These are phyloP conservation scores for Gymnoscopelus braueri DNA, from an alignment of 2,797 vertebrate genomes.

Conservation along the genomic window DNA sequence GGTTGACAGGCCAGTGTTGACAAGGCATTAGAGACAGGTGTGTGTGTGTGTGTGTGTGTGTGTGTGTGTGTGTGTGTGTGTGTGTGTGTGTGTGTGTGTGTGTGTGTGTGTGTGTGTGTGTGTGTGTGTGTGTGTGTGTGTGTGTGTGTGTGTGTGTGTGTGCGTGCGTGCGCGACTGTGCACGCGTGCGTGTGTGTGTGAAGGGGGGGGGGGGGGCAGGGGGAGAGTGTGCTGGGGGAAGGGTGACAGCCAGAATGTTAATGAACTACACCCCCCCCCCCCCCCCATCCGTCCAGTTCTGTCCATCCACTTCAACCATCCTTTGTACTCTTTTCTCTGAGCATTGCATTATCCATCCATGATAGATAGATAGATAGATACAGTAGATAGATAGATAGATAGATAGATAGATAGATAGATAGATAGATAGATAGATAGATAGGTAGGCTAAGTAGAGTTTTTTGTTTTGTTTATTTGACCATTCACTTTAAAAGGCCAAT, in stretches of 20 bases:
- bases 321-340: background rate
- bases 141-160: background rate
- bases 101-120: background rate
- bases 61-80: slow-evolving; percentile 21
- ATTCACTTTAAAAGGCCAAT: too few relatives aligned
- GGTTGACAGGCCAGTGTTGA: slow-evolving; percentile 73
- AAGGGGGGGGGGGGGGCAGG: background rate
- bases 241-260: slow-evolving; percentile 9
- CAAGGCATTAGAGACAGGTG: slow-evolving; percentile 62
- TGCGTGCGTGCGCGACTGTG: background rate
- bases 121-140: background rate
- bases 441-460: too few relatives aligned
- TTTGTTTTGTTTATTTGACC: background rate
- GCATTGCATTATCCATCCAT: too few relatives aligned
- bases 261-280: slow-evolving; percentile 4
- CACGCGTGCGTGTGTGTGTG: too few relatives aligned
- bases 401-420: too few relatives aligned
- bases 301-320: background rate
- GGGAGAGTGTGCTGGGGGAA: slow-evolving; percentile 21
- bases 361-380: background rate
- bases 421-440: background rate
- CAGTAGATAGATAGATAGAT: background rate
- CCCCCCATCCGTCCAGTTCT: background rate
- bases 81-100: background rate
- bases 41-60: slow-evolving; percentile 26